A percentile compares a stretch with the other conserved stretches of the same genome.
phyloP scores from a whole-genome alignment of 2,888 invertebrate species.

The Folsomia manolachei region DNA sequence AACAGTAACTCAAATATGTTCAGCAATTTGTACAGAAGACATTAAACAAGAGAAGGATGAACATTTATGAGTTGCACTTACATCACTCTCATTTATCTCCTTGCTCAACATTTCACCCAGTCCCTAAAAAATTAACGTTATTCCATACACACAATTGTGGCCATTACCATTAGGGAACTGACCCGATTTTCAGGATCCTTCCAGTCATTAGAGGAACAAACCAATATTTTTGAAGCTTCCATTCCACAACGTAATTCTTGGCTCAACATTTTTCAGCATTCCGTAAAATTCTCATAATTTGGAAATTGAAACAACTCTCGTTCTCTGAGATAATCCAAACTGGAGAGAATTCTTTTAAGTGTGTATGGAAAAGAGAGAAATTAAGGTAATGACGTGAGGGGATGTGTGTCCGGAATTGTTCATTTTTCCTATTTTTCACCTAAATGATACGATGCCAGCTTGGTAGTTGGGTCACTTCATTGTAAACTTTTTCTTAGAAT shows the following conservation, averaged over 20 bases:
- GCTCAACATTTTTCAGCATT: neutral
- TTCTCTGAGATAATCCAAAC: too few species aligned
- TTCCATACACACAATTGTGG: neutral
- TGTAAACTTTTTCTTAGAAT: neutral
- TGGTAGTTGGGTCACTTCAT: neutral
- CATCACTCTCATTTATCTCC: conserved; percentile 22
- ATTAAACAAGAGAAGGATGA: conserved; percentile 19
- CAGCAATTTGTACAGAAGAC: neutral
- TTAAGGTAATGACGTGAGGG: neutral
- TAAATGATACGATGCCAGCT: neutral
- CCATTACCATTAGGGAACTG: conserved; percentile 8
- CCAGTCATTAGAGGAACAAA: neutral
- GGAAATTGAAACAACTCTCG: neutral
- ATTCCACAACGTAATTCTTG: neutral
- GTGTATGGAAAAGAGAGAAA: neutral
- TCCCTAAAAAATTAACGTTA: conserved; percentile 6
- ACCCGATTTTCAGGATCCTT: conserved; percentile 8
- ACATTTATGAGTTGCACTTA: conserved; percentile 35
- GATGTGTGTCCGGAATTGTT: neutral
- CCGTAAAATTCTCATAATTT: neutral
- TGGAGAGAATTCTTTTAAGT: neutral
- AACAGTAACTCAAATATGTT: neutral
- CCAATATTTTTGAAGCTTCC: too few species aligned
- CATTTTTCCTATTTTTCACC: neutral
- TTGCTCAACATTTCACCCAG: conserved; percentile 11